Conservation (phyloP, 2,113 vertebrate genomes). For the Mionectes macconnelli region DNA sequence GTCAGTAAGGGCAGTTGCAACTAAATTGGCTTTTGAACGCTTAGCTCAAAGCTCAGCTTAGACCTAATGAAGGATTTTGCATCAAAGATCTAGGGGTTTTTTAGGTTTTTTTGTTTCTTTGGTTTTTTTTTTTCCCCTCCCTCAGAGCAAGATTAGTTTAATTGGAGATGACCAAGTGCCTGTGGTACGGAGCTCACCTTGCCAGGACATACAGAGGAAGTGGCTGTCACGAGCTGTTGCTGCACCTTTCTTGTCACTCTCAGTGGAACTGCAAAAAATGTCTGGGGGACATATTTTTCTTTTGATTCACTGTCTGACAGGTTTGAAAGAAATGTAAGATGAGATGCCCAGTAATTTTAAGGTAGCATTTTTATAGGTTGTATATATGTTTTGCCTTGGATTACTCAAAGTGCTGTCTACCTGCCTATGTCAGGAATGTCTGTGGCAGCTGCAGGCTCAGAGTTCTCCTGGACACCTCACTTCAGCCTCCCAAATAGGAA, state of each 20-base stretch:
- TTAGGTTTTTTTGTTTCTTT: neutral
- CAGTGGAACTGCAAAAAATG: neutral
- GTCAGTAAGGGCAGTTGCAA: neutral
- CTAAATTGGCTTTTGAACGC: neutral
- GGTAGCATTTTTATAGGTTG: neutral
- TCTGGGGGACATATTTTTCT: neutral
- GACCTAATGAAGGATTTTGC: neutral
- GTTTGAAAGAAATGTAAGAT: neutral
- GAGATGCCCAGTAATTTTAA: neutral
- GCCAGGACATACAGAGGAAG: neutral
- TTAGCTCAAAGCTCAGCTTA: neutral
- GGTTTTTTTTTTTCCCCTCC: neutral
- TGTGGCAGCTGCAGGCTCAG: rapidly evolving
- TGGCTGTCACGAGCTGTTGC: neutral
- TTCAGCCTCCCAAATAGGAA: neutral
- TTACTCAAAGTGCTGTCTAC: neutral
- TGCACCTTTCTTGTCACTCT: neutral
- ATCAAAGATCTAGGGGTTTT: neutral
- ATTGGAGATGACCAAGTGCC: neutral
- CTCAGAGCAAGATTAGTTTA: neutral
- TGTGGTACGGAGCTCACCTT: neutral
- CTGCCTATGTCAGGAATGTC: neutral
- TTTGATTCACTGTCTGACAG: neutral
- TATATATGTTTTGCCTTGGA: neutral
- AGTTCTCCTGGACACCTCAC: neutral